Conservation (phyloP, 2,797 vertebrate genomes). For the Corythornis leucogaster region DNA sequence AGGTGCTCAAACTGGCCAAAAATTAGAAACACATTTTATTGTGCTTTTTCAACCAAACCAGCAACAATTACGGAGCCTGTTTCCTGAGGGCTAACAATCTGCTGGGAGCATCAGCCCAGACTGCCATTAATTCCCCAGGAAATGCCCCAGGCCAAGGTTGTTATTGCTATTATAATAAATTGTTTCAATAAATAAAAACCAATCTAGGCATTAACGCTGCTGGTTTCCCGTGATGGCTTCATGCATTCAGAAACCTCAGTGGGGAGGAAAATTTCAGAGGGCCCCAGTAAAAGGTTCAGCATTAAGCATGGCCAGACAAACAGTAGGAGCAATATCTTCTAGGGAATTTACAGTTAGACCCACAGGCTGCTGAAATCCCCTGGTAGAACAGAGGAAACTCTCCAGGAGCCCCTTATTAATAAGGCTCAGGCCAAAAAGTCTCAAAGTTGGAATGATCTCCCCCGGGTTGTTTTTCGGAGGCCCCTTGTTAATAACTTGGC, state of each 20-base stretch:
- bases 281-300: slow-evolving; percentile 9
- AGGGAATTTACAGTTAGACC: slow-evolving; percentile 34
- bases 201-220: slow-evolving; percentile 58
- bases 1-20: background rate
- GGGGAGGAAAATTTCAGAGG: slow-evolving; percentile 40
- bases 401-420: slow-evolving; percentile 34
- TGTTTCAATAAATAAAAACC: slow-evolving; percentile 76
- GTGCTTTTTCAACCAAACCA: slow-evolving; percentile 56
- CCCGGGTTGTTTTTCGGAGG: background rate
- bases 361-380: background rate
- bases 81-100: slow-evolving; percentile 65
- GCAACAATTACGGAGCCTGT: slow-evolving; percentile 30
- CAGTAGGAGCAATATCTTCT: slow-evolving; percentile 41
- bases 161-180: slow-evolving; percentile 66
- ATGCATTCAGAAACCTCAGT: slow-evolving; percentile 35
- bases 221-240: slow-evolving; percentile 71
- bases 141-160: slow-evolving; percentile 52
- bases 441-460: slow-evolving; percentile 14
- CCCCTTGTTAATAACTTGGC: slow-evolving; percentile 28
- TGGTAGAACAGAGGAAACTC: background rate
- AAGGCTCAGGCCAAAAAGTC: slow-evolving; percentile 29
- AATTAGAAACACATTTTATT: slow-evolving; percentile 67
- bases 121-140: slow-evolving; percentile 72
- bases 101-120: slow-evolving; percentile 65
- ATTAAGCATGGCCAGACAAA: slow-evolving; percentile 9